Percentiles rank a stretch among this genome's conserved stretches.
phyloP scores from a whole-genome alignment of 2,797 vertebrate genomes.

The Paedocypris micromegethes region DNA sequence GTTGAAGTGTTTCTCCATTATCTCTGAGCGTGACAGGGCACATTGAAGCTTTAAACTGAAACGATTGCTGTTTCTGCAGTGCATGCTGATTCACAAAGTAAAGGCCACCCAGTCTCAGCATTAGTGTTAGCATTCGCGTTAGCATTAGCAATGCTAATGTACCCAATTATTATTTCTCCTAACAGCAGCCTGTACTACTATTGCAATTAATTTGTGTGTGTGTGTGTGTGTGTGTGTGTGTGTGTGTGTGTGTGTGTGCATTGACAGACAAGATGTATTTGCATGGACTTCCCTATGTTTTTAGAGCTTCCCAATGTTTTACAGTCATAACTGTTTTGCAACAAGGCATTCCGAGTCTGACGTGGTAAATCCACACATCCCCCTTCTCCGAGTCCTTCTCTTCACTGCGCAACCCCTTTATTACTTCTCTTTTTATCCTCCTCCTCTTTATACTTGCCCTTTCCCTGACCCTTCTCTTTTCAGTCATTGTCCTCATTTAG shows the following conservation, averaged over 20 bases:
- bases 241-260: not conserved
- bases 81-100: conserved; percentile 1
- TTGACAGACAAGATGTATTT: not conserved
- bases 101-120: conserved; percentile 22
- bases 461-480: conserved; percentile 3
- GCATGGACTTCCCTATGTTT: conserved; percentile 10
- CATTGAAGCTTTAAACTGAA: conserved; percentile 17
- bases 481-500: conserved; percentile 17
- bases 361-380: conserved; percentile 6
- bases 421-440: conserved; percentile 13
- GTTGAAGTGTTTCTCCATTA: conserved; percentile 24
- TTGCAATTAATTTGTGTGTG: not conserved
- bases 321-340: conserved; percentile 37
- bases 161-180: conserved; percentile 1
- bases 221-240: no score
- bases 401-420: conserved; percentile 16
- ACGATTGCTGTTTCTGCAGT: conserved; percentile 13
- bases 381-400: conserved; percentile 7
- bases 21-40: conserved; percentile 5
- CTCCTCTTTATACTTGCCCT: conserved; percentile 30
- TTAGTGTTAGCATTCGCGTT: no score
- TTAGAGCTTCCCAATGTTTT: conserved; percentile 23
- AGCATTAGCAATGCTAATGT: not conserved
- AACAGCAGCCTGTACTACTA: no score
- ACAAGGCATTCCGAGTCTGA: conserved; percentile 22